Evolutionary conservation across 2,888 invertebrate species (phyloP), one percentile per base, ranked within the genome.

Genomic region (Phytoseiulus persimilis): DNA sequence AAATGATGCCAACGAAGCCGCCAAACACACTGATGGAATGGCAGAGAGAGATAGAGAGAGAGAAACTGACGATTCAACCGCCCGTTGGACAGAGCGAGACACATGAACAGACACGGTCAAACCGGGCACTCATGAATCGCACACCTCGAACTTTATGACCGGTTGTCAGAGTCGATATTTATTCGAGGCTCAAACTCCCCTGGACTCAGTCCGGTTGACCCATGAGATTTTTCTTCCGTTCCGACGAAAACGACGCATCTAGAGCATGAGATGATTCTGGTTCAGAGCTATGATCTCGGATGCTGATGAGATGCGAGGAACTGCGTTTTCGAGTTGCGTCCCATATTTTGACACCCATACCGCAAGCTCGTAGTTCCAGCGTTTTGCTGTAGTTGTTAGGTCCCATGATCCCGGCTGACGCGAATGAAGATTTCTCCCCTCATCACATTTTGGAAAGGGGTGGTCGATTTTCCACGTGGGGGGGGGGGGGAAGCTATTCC

Each of bases 101-200:
- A 65, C 23, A 65, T 65, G 65, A 65, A 23, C 65, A 65, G 65
- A 65, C 65, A 65, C 23, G 11, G 65, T 65, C 65, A 23, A 28
- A 65, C 65, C 65, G 65, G 18, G 18, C 65, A 65, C 65, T 65
- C 65, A 65, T 28, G 65, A 23, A 65, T 65, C 65, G 65, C 14
- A 65, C 65, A 65, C 65, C 65, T 65, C 65, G 65, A 65, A 65
- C 65, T 65, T 65, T 65, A 65, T 65, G 65, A 65, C 65, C 65
- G 65, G 65, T 65, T 65, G 65, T 65, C 65, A 65, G 65, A 65
- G 65, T 65, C 18, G 65, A 65, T 65, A 65, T 65, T 65, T 65
- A 65, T 65, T 65, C 65, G 65, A 3, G 65, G 23, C 23, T 28
- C 65, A 1, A 65, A 65, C 65, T 65, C 65, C 65, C 65, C 65